Conservation (phyloP, 2,888 invertebrate species). For the Sipunculus nudus region DNA sequence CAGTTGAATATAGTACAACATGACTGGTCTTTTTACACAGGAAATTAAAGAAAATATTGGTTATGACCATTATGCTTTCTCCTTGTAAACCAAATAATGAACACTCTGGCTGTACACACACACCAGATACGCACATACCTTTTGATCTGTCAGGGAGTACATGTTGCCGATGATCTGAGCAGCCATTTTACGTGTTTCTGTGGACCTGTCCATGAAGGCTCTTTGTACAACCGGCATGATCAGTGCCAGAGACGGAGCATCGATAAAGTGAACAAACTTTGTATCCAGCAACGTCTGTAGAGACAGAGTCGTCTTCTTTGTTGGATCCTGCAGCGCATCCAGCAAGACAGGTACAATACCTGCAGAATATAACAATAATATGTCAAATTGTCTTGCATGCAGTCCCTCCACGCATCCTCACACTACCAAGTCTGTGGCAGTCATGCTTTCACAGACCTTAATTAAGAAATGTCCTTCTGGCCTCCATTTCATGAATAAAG, state of each 20-base stretch:
- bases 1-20: no score
- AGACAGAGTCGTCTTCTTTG: constrained; percentile 90
- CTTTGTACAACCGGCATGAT: constrained; percentile 99
- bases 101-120: no score
- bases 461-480: background rate
- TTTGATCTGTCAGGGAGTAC: constrained; percentile 98
- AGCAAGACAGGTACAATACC: constrained; percentile 73
- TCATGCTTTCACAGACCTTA: no score
- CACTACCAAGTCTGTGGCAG: no score
- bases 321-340: constrained; percentile 94
- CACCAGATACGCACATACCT: constrained; percentile 69
- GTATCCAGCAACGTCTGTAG: constrained; percentile 80
- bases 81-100: no score
- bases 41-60: no score
- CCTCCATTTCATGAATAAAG: no score
- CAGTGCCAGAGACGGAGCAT: constrained; percentile 96
- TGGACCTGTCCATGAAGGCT: constrained; percentile 96
- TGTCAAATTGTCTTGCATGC: no score
- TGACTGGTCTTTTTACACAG: no score
- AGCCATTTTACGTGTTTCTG: constrained; percentile 98
- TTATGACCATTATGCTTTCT: no score
- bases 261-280: constrained; percentile 98
- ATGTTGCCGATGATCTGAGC: constrained; percentile 99
- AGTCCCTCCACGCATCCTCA: background rate
- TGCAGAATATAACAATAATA: constrained; percentile 37